Evolutionary conservation across 2,113 vertebrate genomes (phyloP).

Genomic region (Malurus melanocephalus): DNA sequence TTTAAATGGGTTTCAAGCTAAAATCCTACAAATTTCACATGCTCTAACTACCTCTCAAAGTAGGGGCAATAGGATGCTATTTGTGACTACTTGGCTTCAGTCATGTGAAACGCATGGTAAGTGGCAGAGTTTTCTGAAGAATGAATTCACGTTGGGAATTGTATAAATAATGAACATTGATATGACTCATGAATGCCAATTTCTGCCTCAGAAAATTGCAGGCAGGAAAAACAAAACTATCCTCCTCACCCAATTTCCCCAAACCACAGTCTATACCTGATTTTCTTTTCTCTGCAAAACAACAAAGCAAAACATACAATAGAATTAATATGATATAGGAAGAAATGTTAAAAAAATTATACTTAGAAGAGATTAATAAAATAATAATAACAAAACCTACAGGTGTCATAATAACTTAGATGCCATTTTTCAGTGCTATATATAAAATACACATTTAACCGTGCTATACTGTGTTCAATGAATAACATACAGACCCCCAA

Average conservation of each 20-base stretch:
- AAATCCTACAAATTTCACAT: not conserved
- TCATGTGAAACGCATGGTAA: not conserved
- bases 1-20: not conserved
- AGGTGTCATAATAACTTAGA: not conserved
- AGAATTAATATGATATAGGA: not conserved
- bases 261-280: fast-evolving
- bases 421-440: not conserved
- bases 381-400: not conserved
- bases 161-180: not conserved
- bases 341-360: not conserved
- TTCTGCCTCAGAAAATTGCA: not conserved
- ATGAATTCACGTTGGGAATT: not conserved
- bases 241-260: not conserved
- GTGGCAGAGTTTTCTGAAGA: not conserved
- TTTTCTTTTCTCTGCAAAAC: not conserved
- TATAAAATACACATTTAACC: not conserved
- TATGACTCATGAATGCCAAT: not conserved
- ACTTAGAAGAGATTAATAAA: not conserved
- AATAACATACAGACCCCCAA: not conserved
- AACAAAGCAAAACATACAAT: not conserved
- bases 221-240: not conserved
- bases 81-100: not conserved
- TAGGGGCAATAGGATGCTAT: not conserved
- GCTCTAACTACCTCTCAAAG: not conserved
- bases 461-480: not conserved